Base-by-base conservation (phyloP, 2,888 invertebrate species). In the Alviniconcha strummeri region DNA sequence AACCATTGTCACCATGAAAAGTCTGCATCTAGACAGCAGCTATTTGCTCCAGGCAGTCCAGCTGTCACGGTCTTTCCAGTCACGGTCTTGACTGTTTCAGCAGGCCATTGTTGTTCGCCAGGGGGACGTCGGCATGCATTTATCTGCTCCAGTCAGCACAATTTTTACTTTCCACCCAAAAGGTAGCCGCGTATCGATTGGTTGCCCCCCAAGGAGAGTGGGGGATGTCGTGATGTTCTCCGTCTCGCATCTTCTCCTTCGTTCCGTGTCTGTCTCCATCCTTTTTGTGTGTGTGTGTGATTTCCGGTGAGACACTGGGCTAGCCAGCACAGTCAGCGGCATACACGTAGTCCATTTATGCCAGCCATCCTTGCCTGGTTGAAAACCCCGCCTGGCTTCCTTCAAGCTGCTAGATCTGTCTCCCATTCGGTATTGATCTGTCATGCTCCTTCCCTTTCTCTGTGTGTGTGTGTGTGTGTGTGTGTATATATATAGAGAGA, bases 381-480 rank as follows among this genome's bases (percentile, higher is more conserved):
- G 64, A 64, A 13, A 64, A 13, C 15, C 11, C 11, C 15, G 64
- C 64, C 64, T 64, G 64, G 64, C 64, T 64, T 64, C 15, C 64
- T 64, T 64, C 64, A 64, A 64, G 64, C 64, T 36, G 36, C 36
- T 36, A 36, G 36, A 36, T 36, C 64, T 64, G 64, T 15, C 64
- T 64, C 11, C 64, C 64, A 13, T 9, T 1, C 64, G 9, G 64
- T 64, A 15, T 64, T 9, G 4, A 36, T 36, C 36, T 36, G 36
- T 36, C 36, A 36, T 4, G 11, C 64, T 4, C 4, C 64, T 4
- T 15, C 4, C 64, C 64, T 4, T 15, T 15, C 4, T 36, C 36
- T 78, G 78, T 56, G 56, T 56, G 78, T 78, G n/a, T 56, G 57
- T 56, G n/a, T 78, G 78, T 56, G n/a, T 78, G 78, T 78, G 15